Percentiles rank a stretch among this genome's conserved stretches.
Conservation (phyloP, 2,113 vertebrate species). For the Ramphastos sulfuratus region DNA sequence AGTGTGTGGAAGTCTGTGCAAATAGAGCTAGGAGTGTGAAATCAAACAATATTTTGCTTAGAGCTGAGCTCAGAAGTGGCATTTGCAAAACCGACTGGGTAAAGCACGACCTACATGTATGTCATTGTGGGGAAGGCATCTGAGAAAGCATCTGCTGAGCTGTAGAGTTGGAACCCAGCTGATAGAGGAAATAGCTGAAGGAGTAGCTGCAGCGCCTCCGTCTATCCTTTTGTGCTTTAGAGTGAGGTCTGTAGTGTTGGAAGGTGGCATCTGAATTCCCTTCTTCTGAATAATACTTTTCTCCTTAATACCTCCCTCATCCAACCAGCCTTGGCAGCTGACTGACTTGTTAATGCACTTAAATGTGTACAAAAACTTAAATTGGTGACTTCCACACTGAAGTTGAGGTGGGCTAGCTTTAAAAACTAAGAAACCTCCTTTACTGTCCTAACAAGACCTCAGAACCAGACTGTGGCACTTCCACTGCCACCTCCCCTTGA, state of each 20-base stretch:
- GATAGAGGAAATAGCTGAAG: not conserved
- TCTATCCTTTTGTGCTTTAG: not conserved
- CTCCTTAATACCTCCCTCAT: rapidly evolving
- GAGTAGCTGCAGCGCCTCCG: not conserved
- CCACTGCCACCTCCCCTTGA: not conserved
- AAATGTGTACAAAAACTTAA: not conserved
- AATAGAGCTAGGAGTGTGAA: not conserved
- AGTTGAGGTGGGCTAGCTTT: not conserved
- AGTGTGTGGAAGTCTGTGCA: not conserved
- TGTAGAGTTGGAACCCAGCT: not conserved
- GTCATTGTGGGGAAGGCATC: not conserved
- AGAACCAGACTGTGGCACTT: not conserved
- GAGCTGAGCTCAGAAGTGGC: not conserved
- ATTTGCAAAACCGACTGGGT: not conserved
- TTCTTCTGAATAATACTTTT: not conserved
- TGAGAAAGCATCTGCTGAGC: not conserved
- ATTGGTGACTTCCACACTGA: not conserved
- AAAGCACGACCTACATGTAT: not conserved
- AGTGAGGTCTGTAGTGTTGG: not conserved
- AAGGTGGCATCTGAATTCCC: not conserved
- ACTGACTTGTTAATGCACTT: not conserved
- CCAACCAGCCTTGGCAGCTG: not conserved
- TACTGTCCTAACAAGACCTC: not conserved
- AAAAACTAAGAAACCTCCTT: not conserved
- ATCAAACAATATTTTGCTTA: not conserved